Evolutionary conservation across 2,797 vertebrate genomes (phyloP).

Genomic region (Brachyrhaphis roseni): DNA sequence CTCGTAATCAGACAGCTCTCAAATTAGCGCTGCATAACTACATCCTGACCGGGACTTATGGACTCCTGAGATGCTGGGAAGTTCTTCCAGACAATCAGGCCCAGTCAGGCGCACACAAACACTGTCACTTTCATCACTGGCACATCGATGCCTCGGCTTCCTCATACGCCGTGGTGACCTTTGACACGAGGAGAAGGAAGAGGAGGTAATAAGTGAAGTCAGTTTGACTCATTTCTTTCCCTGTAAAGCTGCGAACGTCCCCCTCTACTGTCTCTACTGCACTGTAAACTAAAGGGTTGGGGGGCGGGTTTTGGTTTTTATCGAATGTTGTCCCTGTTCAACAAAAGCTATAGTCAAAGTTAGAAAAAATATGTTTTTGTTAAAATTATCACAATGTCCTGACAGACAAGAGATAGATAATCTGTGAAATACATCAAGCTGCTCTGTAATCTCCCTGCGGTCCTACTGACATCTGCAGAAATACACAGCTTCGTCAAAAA

Average conservation of each 20-base stretch:
- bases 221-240: slow-evolving; percentile 62
- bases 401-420: not conserved
- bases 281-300: not conserved
- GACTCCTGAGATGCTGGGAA: slow-evolving; percentile 63
- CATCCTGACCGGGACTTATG: slow-evolving; percentile 75
- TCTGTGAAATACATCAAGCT: not conserved
- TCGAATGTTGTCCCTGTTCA: not conserved
- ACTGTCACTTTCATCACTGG: slow-evolving; percentile 54
- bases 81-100: slow-evolving; percentile 64
- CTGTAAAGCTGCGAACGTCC: slow-evolving; percentile 17
- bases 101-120: slow-evolving; percentile 42
- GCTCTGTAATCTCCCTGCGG: not conserved
- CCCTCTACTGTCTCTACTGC: too few species aligned
- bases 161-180: slow-evolving; percentile 63
- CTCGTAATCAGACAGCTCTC: slow-evolving; percentile 76
- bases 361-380: not conserved
- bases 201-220: slow-evolving; percentile 12
- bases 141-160: slow-evolving; percentile 54
- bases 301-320: not conserved
- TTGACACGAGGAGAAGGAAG: slow-evolving; percentile 53
- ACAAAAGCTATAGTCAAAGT: not conserved
- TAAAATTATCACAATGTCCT: not conserved
- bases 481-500: not conserved
- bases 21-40: slow-evolving; percentile 81
- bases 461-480: not conserved